These are phyloP conservation scores for Diplazon laetatorius DNA, from an alignment of 2,888 invertebrate genomes.

Conservation along the genomic window DNA sequence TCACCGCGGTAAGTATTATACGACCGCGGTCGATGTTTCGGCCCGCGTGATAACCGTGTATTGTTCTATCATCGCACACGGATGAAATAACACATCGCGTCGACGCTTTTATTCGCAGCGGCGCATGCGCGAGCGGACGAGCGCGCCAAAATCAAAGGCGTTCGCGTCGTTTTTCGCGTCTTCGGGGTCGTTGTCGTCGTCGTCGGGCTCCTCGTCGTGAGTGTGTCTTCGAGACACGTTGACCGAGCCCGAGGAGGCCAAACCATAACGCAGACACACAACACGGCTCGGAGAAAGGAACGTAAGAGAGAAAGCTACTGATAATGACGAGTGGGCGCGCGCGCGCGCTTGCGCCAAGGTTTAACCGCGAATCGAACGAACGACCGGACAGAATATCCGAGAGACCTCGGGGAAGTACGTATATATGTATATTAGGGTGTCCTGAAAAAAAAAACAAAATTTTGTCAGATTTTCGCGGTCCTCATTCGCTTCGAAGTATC, in stretches of 20 bases:
- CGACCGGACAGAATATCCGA: slow-evolving; percentile 15
- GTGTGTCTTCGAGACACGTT: slow-evolving; percentile 13
- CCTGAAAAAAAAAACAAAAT: too few species aligned
- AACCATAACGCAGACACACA: too few species aligned
- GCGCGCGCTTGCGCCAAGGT: too few species aligned
- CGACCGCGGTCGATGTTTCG: slow-evolving; percentile 30
- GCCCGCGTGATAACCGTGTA: slow-evolving; percentile 53
- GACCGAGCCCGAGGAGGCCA: slow-evolving; percentile 33
- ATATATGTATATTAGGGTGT: too few species aligned
- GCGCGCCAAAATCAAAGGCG: background rate
- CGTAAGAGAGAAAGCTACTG: slow-evolving; percentile 67
- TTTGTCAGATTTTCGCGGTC: too few species aligned
- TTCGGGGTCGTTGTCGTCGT: background rate
- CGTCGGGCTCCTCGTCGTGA: slow-evolving; percentile 2
- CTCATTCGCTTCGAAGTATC: too few species aligned
- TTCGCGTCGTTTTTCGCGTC: background rate
- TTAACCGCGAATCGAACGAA: slow-evolving; percentile 52
- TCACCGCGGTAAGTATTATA: slow-evolving; percentile 50
- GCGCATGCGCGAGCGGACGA: background rate
- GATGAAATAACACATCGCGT: slow-evolving; percentile 18
- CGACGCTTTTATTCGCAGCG: too few species aligned
- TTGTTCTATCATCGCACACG: slow-evolving; percentile 53
- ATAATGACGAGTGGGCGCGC: slow-evolving; percentile 67
- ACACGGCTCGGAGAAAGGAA: slow-evolving; percentile 61
- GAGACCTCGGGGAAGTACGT: slow-evolving; percentile 47